phyloP scores from a whole-genome alignment of 2,888 invertebrate genomes.

The Habrosyne pyritoides region DNA sequence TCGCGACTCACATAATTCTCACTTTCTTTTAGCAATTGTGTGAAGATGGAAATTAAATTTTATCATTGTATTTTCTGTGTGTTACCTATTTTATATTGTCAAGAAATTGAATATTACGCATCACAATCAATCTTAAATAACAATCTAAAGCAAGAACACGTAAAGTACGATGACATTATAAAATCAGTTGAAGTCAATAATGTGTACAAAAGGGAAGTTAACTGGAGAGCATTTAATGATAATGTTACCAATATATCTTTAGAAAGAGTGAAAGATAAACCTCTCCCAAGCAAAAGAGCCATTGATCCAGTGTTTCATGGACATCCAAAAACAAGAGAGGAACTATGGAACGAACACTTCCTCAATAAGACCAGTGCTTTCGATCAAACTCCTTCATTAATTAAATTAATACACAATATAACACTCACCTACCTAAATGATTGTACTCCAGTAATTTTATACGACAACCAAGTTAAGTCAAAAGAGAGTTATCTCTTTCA shows the following conservation, averaged over 20 bases:
- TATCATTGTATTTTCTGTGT: slow-evolving; percentile 12
- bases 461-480: slow-evolving; percentile 84
- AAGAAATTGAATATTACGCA: slow-evolving; percentile 63
- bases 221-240: slow-evolving; percentile 27
- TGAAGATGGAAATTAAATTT: background rate
- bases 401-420: slow-evolving; percentile 84
- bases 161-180: background rate
- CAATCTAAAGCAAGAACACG: background rate
- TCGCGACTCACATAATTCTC: slow-evolving; percentile 7
- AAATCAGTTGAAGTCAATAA: background rate
- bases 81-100: slow-evolving; percentile 24
- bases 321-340: slow-evolving; percentile 83
- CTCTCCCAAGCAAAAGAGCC: slow-evolving; percentile 47
- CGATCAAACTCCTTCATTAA: slow-evolving; percentile 84
- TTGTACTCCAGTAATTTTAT: slow-evolving; percentile 87
- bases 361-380: slow-evolving; percentile 60
- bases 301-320: slow-evolving; percentile 82
- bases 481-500: slow-evolving; percentile 83
- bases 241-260: background rate
- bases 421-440: slow-evolving; percentile 84
- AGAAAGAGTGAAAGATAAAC: slow-evolving; percentile 24
- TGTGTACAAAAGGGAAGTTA: slow-evolving; percentile 11
- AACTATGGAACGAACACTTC: slow-evolving; percentile 79
- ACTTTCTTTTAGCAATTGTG: slow-evolving; percentile 5
- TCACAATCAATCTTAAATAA: slow-evolving; percentile 42